Conservation (phyloP, 2,888 invertebrate genomes). For the Tetheella fluctuosa region DNA sequence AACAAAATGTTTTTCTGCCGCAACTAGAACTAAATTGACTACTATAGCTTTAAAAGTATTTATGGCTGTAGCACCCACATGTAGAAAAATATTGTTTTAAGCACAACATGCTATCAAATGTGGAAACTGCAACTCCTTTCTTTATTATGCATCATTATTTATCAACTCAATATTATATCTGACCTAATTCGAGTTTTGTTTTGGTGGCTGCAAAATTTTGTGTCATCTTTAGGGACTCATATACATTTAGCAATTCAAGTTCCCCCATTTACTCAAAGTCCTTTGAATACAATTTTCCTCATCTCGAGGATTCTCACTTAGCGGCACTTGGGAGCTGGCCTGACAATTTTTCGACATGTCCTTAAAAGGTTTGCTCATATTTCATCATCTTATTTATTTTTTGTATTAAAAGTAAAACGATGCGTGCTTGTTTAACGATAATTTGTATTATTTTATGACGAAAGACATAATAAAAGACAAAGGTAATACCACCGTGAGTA, state of each 20-base stretch:
- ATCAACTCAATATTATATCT: background rate
- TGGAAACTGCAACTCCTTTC: background rate
- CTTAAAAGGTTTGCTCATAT: background rate
- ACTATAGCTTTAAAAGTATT: background rate
- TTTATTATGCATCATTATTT: background rate
- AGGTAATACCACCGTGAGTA: background rate
- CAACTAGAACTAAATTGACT: too few species aligned
- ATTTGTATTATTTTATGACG: background rate
- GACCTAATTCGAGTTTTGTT: slow-evolving; percentile 6
- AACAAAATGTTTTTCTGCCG: too few species aligned
- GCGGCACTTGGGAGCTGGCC: background rate
- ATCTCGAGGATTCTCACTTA: background rate
- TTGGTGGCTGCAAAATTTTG: slow-evolving; percentile 1
- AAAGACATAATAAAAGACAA: background rate
- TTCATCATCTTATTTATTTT: background rate
- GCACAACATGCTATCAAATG: background rate
- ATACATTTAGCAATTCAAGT: background rate
- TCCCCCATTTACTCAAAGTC: slow-evolving; percentile 1
- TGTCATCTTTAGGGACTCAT: slow-evolving; percentile 3
- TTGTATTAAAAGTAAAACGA: background rate
- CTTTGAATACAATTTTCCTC: slow-evolving; percentile 5
- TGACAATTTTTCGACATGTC: slow-evolving; percentile 1
- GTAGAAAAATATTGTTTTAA: background rate
- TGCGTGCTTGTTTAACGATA: background rate
- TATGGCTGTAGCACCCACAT: background rate